Base-by-base conservation (phyloP, 2,113 vertebrate species). In the Martes martes region DNA sequence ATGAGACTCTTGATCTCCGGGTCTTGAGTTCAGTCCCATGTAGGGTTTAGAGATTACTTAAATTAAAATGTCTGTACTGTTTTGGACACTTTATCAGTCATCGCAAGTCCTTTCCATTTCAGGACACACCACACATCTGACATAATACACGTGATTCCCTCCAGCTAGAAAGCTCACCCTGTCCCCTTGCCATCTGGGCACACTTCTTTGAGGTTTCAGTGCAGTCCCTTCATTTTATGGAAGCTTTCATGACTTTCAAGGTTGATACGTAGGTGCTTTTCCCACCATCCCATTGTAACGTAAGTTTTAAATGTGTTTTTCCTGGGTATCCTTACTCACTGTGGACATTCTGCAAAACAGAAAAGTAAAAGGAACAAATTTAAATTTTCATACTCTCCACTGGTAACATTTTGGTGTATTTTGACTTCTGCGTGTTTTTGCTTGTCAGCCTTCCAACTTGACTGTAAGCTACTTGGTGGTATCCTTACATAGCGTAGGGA, bases 301-400 rank as follows among this genome's bases (percentile, higher is more conserved):
- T 71, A 88, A 92, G 31, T 78, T 78, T 69, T 42, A 69, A 42
- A n/a, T 78, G 33, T 88, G 28, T 92, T 89, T 78, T 65, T 21
- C 11, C 19, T 57, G 3, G 59, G 10, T 95, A 69, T 88, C 93
- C 50, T 61, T 91, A 81, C 24, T 78, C 61, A 88, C 0, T 61
- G n/a, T 82, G 42, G 47, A 69, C n/a, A 97, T 93, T 93, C 65
- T 90, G 47, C 76, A 78, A 95, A 95, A 42, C 36, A 74, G 45
- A n/a, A 76, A 78, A 91, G 61, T 63, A 88, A 74, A 95, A 82
- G 80, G 45, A 82, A 87, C 47, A 91, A 76, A 93, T 86, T 63
- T 42, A 61, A 57, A 85, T 23, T 63, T 69, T 78, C 45, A 52
- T 92, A 28, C 31, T 89, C 6, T 1, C 50, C 16, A 33, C 36